These are phyloP conservation scores for Nestor notabilis DNA, from an alignment of 2,113 vertebrate species.

Conservation along the genomic window DNA sequence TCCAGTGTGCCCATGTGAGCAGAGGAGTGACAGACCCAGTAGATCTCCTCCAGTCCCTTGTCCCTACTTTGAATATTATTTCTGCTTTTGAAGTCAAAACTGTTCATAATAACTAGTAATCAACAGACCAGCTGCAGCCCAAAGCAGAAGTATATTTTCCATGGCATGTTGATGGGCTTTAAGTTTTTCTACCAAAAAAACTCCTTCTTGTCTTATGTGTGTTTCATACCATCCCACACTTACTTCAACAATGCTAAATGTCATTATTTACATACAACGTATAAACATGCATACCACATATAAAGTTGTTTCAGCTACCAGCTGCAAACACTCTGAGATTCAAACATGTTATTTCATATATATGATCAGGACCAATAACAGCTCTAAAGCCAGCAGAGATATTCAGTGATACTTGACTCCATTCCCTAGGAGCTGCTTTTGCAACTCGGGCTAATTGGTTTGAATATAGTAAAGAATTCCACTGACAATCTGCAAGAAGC, in stretches of 20 bases:
- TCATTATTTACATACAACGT: background rate
- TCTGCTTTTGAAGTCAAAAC: background rate
- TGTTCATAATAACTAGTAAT: background rate
- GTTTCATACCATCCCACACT: background rate
- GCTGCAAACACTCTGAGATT: background rate
- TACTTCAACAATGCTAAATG: background rate
- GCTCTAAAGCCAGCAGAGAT: background rate
- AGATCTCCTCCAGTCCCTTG: background rate
- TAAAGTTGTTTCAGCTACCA: background rate
- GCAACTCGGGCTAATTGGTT: background rate
- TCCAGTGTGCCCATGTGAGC: background rate
- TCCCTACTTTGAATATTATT: background rate
- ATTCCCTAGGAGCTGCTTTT: background rate
- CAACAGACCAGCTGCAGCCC: background rate
- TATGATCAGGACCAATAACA: background rate
- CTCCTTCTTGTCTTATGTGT: background rate
- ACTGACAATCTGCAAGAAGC: background rate
- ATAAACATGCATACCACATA: background rate
- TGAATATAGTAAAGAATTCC: background rate
- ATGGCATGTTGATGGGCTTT: background rate
- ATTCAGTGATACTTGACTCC: background rate
- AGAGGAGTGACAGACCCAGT: background rate
- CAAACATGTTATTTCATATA: background rate
- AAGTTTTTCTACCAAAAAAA: background rate
- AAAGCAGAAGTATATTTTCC: background rate